phyloP scores from a whole-genome alignment of 2,113 vertebrate species.

The Pseudois nayaur region DNA sequence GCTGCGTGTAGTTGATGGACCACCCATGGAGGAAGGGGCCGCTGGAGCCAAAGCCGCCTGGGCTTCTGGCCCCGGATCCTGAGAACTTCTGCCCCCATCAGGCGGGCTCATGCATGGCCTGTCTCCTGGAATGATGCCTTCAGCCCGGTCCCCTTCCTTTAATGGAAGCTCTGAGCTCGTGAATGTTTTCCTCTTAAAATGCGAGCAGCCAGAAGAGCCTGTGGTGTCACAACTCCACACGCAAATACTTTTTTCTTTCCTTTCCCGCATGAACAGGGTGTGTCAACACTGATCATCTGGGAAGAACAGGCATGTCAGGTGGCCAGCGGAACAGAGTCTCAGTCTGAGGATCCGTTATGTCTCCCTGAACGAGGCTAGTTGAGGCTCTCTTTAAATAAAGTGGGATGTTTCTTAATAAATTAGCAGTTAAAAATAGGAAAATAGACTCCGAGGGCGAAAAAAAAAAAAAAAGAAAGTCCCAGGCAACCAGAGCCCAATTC shows the following conservation, averaged over 20 bases:
- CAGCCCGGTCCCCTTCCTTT: not conserved
- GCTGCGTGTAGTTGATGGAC: accelerated
- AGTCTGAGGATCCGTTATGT: not conserved
- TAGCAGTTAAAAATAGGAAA: slow-evolving; percentile 66
- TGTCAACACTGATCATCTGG: not conserved
- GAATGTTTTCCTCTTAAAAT: not conserved
- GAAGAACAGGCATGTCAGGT: not conserved
- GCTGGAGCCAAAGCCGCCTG: not conserved
- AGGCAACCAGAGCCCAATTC: slow-evolving; percentile 66
- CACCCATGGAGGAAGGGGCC: accelerated
- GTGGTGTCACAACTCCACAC: not conserved
- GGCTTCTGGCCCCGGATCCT: accelerated
- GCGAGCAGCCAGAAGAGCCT: not conserved
- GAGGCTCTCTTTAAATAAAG: not conserved
- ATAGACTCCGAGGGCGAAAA: not conserved
- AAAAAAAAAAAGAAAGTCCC: not conserved
- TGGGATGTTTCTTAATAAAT: slow-evolving; percentile 54
- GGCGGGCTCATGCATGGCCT: not conserved
- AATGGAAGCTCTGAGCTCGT: not conserved
- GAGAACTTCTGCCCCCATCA: not conserved
- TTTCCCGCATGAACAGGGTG: not conserved
- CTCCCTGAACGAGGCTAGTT: not conserved
- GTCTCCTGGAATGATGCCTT: not conserved
- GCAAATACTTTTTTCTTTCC: slow-evolving; percentile 5
- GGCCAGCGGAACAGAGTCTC: not conserved